phyloP scores from a whole-genome alignment of 2,888 invertebrate species.

The Merodon equestris region DNA sequence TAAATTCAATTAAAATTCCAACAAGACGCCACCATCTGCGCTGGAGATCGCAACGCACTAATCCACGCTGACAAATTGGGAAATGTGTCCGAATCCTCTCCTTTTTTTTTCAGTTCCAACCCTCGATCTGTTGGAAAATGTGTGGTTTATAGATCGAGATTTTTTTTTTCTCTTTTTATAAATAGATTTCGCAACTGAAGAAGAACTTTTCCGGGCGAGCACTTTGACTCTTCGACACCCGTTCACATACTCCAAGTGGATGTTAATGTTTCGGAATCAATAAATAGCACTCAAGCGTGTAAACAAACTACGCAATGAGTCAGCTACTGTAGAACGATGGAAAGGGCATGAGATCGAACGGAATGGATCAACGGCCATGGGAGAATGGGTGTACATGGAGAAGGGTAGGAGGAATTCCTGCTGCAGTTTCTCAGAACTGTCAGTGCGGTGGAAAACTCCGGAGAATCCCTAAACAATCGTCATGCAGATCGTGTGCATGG shows the following conservation, averaged over 20 bases:
- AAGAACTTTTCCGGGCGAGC: neutral
- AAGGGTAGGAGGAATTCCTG: constrained; percentile 4
- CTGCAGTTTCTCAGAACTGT: constrained; percentile 49
- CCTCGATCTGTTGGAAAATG: no score
- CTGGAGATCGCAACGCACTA: neutral
- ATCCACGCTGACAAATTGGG: constrained; percentile 29
- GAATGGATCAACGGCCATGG: neutral
- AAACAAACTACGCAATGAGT: constrained; percentile 46
- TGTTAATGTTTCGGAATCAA: constrained; percentile 25
- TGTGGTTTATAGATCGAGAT: no score
- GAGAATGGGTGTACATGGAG: constrained; percentile 1
- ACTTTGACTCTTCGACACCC: neutral
- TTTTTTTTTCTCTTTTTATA: constrained; percentile 14
- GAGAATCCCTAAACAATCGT: constrained; percentile 35
- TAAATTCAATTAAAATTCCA: constrained; percentile 30
- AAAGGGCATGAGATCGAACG: neutral
- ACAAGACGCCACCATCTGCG: neutral
- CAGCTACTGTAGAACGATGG: constrained; percentile 2
- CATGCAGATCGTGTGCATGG: constrained; percentile 2
- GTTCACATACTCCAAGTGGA: neutral
- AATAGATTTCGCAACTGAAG: constrained; percentile 47
- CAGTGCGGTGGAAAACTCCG: constrained; percentile 7
- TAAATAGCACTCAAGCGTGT: constrained; percentile 23
- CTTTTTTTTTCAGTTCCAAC: no score
- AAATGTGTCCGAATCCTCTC: constrained; percentile 4